A percentile compares a stretch with the other conserved stretches of the same genome.
Conservation (phyloP, 2,113 vertebrate genomes). For the Aspidoscelis tigris region DNA sequence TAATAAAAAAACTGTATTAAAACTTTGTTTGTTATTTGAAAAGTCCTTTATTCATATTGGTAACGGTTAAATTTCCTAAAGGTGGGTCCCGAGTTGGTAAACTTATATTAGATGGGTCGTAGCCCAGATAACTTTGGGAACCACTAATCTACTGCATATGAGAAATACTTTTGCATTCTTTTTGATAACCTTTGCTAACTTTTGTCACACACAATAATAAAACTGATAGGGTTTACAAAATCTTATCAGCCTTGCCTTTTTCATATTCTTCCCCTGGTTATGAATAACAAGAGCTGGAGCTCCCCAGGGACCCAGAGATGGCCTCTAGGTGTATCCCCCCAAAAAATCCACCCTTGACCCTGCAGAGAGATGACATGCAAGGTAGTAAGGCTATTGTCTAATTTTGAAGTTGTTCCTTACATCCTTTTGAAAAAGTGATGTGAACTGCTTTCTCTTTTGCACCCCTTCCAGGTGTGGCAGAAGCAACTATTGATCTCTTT, state of each 20-base stretch:
- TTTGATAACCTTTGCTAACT: slow-evolving; percentile 30
- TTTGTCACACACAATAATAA: slow-evolving; percentile 4
- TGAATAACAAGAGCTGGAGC: neutral
- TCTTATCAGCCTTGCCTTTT: neutral
- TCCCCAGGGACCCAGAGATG: neutral
- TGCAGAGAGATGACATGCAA: neutral
- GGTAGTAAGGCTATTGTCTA: neutral
- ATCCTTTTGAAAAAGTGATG: neutral
- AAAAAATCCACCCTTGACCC: neutral
- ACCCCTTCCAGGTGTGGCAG: neutral
- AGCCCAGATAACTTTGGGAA: too few relatives aligned
- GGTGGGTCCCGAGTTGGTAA: too few relatives aligned
- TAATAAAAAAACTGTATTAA: too few relatives aligned
- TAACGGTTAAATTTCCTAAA: too few relatives aligned
- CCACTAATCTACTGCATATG: slow-evolving; percentile 42
- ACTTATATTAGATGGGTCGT: too few relatives aligned
- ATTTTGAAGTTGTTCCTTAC: neutral
- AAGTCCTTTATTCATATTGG: too few relatives aligned
- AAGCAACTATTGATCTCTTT: neutral
- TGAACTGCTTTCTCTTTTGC: neutral
- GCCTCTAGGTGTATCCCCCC: neutral
- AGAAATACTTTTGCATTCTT: slow-evolving; percentile 40
- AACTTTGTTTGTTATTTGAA: too few relatives aligned
- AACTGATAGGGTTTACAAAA: neutral
- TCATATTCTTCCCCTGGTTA: neutral